Evolutionary conservation across 2,113 vertebrate genomes (phyloP), one percentile per base, ranked within the genome.

Genomic region (Scomber scombrus): DNA sequence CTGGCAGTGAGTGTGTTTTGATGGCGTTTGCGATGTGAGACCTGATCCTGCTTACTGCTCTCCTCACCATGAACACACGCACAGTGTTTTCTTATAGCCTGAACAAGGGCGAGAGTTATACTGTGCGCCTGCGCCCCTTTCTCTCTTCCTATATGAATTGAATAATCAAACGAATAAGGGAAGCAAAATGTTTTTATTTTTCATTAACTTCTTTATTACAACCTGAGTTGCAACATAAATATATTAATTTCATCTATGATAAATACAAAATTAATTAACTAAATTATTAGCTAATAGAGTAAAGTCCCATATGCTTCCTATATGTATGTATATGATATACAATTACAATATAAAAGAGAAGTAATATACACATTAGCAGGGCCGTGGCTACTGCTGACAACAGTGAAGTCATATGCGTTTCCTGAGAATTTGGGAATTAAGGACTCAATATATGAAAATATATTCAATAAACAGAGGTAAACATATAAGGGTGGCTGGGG

Each of bases 191-290:
- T 8, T 6, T 70, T 71, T 67, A 72, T 85, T 71, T 43, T 9
- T 3, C 31, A 56, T 40, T 26, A 26, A 26, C 23, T 26, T 26
- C 23, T 26, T 13, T 40, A 26, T 23, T 64, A 12, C 16, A 60
- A 76, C 14, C 19, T 31, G 0, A 11, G 9, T 19, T 10, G 14
- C 11, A 80, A 18, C 46, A 71, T 78, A 60, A 81, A 80, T 74
- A 79, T 61, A 86, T 65, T 45, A n/a, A 69, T 54, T 3, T 60
- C 23, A 73, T 47, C 4, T 18, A 52, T 34, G 21, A 73, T 57
- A 77, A 76, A 83, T 77, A 70, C 2, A 71, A 65, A n/a, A n/a
- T n/a, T n/a, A n/a, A n/a, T n/a, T n/a, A n/a, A 16, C 10, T 50
- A 11, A 51, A 52, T 9, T 2, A 12, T 0, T 64, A 11, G 23